These are phyloP conservation scores for Lampris incognitus DNA, from an alignment of 2,113 vertebrate genomes.

Conservation along the genomic window DNA sequence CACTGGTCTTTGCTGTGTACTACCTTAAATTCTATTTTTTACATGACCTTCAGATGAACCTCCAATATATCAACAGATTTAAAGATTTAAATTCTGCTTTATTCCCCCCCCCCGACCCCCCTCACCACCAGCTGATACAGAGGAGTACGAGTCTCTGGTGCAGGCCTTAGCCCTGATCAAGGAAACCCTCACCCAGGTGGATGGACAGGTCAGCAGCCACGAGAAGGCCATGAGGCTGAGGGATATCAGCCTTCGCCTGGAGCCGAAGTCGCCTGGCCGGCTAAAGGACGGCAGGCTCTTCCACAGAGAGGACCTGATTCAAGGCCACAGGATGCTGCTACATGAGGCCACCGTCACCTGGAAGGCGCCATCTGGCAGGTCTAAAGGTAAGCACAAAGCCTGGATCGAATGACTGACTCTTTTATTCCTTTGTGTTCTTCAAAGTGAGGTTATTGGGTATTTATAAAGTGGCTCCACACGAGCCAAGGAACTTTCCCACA, in stretches of 20 bases:
- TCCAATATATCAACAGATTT: too few species aligned
- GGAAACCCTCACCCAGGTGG: conserved; percentile 87
- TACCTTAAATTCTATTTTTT: neutral
- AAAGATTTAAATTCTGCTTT: neutral
- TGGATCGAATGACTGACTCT: too few species aligned
- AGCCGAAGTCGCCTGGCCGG: conserved; percentile 85
- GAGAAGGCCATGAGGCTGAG: conserved; percentile 85
- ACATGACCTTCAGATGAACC: neutral
- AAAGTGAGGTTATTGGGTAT: too few species aligned
- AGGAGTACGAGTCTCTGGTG: conserved; percentile 84
- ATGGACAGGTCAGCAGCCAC: conserved; percentile 83
- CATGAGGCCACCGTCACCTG: conserved; percentile 87
- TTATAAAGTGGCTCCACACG: too few species aligned
- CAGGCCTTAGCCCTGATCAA: conserved; percentile 87
- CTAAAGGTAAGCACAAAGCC: conserved; percentile 87
- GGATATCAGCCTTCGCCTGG: conserved; percentile 86
- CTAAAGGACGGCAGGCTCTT: conserved; percentile 85
- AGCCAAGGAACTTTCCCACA: too few species aligned
- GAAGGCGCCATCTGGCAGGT: conserved; percentile 85
- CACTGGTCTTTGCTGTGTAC: neutral
- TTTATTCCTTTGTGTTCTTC: too few species aligned
- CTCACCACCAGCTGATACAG: conserved; percentile 81
- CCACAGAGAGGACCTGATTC: conserved; percentile 86
- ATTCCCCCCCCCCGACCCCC: neutral
- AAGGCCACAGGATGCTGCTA: conserved; percentile 74